Percentiles rank a stretch among this genome's conserved stretches.
phyloP scores from a whole-genome alignment of 2,888 invertebrate genomes.

The Drosophila nr. fundita region DNA sequence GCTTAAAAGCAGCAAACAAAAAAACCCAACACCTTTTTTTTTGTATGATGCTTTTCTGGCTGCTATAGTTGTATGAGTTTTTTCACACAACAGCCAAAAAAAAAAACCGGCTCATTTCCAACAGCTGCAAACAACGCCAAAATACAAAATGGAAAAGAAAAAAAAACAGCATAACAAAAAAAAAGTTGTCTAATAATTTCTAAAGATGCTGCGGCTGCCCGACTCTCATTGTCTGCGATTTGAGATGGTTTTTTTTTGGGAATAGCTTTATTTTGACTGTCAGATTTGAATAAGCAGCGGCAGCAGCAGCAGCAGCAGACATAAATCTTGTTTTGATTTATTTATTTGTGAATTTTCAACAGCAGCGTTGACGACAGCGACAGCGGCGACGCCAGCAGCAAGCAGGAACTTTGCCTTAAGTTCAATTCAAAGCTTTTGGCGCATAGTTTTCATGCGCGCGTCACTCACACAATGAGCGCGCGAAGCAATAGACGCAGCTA shows the following conservation, averaged over 20 bases:
- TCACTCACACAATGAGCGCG: constrained; percentile 28
- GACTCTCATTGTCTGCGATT: constrained; percentile 47
- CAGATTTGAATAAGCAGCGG: constrained; percentile 57
- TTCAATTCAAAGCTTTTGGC: constrained; percentile 43
- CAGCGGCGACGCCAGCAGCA: constrained; percentile 3
- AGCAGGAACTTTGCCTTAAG: constrained; percentile 19
- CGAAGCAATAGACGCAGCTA: neutral
- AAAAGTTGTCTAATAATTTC: constrained; percentile 63
- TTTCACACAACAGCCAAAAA: constrained; percentile 27
- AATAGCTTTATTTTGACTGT: constrained; percentile 31
- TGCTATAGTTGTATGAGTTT: constrained; percentile 1
- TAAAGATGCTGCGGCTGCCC: constrained; percentile 48
- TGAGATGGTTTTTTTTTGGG: constrained; percentile 26
- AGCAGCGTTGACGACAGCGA: neutral
- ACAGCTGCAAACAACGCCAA: constrained; percentile 65
- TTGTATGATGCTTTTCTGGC: constrained; percentile 13
- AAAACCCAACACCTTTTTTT: constrained; percentile 17
- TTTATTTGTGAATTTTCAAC: constrained; percentile 41
- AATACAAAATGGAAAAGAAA: constrained; percentile 29
- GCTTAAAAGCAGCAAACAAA: neutral
- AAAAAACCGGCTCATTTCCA: constrained; percentile 67
- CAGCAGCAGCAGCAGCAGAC: constrained; percentile 35
- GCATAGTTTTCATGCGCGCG: constrained; percentile 57
- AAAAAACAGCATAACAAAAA: constrained; percentile 17
- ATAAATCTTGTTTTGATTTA: constrained; percentile 73